Percentiles rank a stretch among this genome's conserved stretches.
phyloP scores from a whole-genome alignment of 2,888 invertebrate genomes.

The Pristionchus arcanus region DNA sequence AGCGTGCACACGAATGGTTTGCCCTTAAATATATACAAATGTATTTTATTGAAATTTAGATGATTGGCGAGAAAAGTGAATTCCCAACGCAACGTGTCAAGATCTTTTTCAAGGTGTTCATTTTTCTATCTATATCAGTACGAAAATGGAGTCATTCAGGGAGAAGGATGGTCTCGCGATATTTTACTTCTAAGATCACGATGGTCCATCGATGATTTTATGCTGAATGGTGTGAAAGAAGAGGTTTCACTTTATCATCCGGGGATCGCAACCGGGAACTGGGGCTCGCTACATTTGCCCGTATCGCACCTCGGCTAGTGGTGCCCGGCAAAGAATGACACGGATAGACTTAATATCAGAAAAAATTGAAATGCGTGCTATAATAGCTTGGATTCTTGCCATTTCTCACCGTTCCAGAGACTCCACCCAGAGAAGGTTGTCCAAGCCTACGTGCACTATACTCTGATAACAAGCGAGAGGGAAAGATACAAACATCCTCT shows the following conservation, averaged over 20 bases:
- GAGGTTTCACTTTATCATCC: too few relatives aligned
- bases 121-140: neutral
- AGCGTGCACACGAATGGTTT: neutral
- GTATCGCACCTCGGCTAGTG: too few relatives aligned
- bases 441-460: neutral
- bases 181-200: neutral
- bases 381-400: too few relatives aligned
- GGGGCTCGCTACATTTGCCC: too few relatives aligned
- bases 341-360: too few relatives aligned
- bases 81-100: neutral
- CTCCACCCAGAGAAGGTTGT: neutral
- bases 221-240: neutral
- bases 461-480: neutral
- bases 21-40: too few relatives aligned
- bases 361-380: too few relatives aligned
- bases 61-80: neutral
- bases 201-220: conserved; percentile 14
- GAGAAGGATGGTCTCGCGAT: conserved; percentile 10
- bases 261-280: too few relatives aligned
- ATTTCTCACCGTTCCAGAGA: neutral
- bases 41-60: neutral
- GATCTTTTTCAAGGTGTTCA: neutral
- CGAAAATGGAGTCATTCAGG: neutral
- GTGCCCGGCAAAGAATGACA: too few relatives aligned
- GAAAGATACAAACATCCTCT: neutral